Percentiles rank a stretch among this genome's conserved stretches.
phyloP scores from a whole-genome alignment of 2,113 vertebrate species.

The Gavia stellata region DNA sequence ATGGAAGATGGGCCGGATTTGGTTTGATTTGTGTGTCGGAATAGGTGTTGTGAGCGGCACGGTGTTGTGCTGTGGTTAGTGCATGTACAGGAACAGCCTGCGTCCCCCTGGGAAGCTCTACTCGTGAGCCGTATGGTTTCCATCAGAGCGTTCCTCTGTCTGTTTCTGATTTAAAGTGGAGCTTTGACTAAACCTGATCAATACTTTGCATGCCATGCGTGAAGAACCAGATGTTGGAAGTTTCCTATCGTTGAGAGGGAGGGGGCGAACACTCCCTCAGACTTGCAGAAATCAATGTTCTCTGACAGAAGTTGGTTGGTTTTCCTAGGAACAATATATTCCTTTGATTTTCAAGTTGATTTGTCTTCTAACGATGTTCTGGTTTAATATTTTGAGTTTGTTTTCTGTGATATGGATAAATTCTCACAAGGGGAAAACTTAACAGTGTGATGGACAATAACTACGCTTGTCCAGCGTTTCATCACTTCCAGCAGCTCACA shows the following conservation, averaged over 20 bases:
- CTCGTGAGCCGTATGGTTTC: conserved; percentile 66
- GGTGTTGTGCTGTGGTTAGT: fast-evolving
- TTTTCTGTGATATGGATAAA: conserved; percentile 21
- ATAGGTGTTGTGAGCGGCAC: background rate
- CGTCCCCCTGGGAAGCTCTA: conserved; percentile 14
- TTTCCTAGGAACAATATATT: conserved; percentile 68
- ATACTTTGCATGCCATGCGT: conserved; percentile 95
- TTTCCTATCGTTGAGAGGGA: conserved; percentile 80
- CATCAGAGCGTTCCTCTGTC: conserved; percentile 69
- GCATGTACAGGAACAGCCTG: background rate
- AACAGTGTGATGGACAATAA: conserved; percentile 35
- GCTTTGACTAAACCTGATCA: conserved; percentile 86
- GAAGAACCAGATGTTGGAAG: conserved; percentile 95
- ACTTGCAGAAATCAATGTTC: conserved; percentile 88
- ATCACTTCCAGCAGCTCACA: background rate
- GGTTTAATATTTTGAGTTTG: conserved; percentile 54
- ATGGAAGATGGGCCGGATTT: fast-evolving
- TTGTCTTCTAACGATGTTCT: conserved; percentile 67
- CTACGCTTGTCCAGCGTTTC: background rate
- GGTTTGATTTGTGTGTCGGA: background rate
- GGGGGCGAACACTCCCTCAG: conserved; percentile 69
- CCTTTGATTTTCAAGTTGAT: conserved; percentile 67
- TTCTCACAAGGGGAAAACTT: conserved; percentile 14
- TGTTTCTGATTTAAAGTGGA: conserved; percentile 73
- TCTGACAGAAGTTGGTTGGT: conserved; percentile 73